A percentile compares a stretch with the other conserved stretches of the same genome.
Conservation (phyloP, 2,113 vertebrate species). For the Atlantisia rogersi region DNA sequence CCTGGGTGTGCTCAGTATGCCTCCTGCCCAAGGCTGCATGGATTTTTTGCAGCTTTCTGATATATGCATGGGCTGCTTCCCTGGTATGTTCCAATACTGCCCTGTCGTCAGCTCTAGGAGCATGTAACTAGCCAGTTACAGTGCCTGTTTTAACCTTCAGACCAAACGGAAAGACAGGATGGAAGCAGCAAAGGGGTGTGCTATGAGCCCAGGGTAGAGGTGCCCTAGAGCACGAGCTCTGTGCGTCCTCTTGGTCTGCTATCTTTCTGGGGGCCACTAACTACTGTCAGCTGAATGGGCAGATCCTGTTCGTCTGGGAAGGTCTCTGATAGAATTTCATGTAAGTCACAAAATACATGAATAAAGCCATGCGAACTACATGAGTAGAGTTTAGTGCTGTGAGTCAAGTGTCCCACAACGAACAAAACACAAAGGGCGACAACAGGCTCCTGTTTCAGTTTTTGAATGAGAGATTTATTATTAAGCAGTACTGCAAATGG, state of each 20-base stretch:
- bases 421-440: not conserved
- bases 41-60: not conserved
- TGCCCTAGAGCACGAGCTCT: not conserved
- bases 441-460: not conserved
- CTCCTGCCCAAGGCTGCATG: not conserved
- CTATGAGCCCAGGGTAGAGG: accelerated
- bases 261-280: not conserved
- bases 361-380: not conserved
- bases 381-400: not conserved
- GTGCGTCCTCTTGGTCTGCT: accelerated
- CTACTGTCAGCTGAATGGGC: not conserved
- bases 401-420: not conserved
- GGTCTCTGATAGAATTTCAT: not conserved
- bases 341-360: not conserved
- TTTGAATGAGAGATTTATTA: not conserved
- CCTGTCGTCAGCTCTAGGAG: not conserved
- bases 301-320: not conserved
- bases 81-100: not conserved
- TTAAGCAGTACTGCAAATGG: not conserved
- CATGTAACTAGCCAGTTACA: not conserved
- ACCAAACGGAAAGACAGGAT: not conserved
- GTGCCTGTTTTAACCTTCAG: accelerated
- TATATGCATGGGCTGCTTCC: not conserved
- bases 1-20: not conserved
- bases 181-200: not conserved